Percentiles rank a stretch among this genome's conserved stretches.
Evolutionary conservation across 2,113 vertebrate genomes (phyloP).

Genomic region (Tiliqua scincoides): DNA sequence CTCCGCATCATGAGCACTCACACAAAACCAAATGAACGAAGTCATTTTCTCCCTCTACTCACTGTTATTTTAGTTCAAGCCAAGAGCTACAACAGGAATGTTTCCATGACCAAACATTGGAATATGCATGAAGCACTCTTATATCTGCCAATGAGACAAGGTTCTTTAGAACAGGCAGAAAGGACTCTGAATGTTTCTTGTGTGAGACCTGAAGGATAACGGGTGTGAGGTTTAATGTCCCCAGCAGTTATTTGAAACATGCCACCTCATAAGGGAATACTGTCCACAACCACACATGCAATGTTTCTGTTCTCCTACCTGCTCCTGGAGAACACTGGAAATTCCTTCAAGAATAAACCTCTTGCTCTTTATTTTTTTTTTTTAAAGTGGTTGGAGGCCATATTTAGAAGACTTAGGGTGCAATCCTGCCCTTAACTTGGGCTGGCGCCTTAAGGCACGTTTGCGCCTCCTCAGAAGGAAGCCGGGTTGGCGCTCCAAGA

Average conservation of each 20-base stretch:
- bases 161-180: not conserved
- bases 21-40: no score
- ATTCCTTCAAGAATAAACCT: not conserved
- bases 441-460: no score
- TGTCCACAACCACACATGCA: not conserved
- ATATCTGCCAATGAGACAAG: not conserved
- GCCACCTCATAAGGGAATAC: not conserved
- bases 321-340: not conserved
- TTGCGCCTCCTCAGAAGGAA: no score
- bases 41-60: no score
- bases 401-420: not conserved
- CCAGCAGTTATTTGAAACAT: not conserved
- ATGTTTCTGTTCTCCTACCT: not conserved
- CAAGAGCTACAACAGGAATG: not conserved
- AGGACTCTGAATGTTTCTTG: not conserved
- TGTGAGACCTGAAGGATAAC: not conserved
- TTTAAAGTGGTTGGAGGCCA: not conserved
- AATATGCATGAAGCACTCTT: not conserved
- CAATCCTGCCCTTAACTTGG: not conserved
- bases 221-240: not conserved
- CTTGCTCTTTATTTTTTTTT: not conserved
- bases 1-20: no score
- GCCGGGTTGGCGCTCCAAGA: no score
- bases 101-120: not conserved
- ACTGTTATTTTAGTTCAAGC: no score